phyloP scores from a whole-genome alignment of 2,797 vertebrate species.

The Siniperca undulata region DNA sequence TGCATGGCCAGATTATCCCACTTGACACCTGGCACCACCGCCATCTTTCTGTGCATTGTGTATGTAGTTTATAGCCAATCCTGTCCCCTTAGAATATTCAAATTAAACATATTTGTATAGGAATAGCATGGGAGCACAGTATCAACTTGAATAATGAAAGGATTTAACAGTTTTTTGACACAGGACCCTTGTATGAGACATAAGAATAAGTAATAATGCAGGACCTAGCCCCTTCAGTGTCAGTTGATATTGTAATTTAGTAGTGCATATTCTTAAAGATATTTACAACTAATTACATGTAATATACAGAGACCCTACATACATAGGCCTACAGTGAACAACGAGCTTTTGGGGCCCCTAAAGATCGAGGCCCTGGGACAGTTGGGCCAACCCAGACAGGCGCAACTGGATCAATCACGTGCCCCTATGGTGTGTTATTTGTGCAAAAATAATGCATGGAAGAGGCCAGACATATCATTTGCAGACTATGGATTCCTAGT shows the following conservation, averaged over 20 bases:
- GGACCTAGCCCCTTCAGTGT: not conserved
- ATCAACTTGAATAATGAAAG: not conserved
- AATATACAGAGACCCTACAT: no score
- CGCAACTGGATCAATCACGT: not conserved
- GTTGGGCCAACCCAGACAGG: not conserved
- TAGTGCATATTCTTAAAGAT: not conserved
- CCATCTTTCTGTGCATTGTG: not conserved
- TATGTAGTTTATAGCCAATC: not conserved
- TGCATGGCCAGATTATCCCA: not conserved
- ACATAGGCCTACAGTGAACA: not conserved
- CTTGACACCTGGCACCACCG: not conserved
- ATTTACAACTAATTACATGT: not conserved
- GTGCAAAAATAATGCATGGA: not conserved
- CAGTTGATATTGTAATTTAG: not conserved
- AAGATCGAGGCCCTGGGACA: no score
- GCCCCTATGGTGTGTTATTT: not conserved
- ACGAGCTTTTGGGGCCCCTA: not conserved
- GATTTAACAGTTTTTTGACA: not conserved
- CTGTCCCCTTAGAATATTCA: not conserved
- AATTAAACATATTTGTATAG: not conserved
- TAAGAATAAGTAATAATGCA: not conserved
- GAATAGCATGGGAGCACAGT: not conserved
- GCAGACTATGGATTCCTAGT: accelerated
- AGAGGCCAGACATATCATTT: not conserved
- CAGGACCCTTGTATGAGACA: not conserved